Evolutionary conservation across 2,113 vertebrate species (phyloP).

Genomic region (Callipepla californica): DNA sequence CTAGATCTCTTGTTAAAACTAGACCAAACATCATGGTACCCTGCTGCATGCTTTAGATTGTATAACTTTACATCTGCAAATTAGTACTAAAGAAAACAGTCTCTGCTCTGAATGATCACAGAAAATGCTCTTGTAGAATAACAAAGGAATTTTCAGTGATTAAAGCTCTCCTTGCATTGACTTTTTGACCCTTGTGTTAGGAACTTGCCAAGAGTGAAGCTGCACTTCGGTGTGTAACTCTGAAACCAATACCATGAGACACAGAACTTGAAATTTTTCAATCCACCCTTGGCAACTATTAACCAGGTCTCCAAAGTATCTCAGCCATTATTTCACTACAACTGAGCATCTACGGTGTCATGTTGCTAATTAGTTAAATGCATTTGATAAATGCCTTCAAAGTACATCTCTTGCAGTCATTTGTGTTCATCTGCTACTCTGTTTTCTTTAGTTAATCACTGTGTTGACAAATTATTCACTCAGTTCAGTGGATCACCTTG

Average conservation of each 20-base stretch:
- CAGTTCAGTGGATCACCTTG: neutral
- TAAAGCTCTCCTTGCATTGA: neutral
- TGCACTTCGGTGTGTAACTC: neutral
- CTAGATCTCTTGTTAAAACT: neutral
- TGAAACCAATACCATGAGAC: accelerated
- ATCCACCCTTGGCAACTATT: neutral
- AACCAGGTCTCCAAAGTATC: neutral
- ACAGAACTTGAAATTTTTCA: neutral
- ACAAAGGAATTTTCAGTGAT: neutral
- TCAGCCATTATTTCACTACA: neutral
- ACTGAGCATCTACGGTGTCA: neutral
- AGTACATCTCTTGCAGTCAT: neutral
- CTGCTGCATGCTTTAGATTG: neutral
- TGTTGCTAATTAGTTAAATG: neutral
- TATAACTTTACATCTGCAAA: neutral
- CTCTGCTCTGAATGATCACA: neutral
- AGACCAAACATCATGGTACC: neutral
- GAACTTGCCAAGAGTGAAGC: neutral
- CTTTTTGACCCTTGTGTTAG: neutral
- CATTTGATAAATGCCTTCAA: neutral
- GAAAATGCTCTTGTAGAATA: neutral
- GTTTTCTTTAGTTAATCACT: neutral
- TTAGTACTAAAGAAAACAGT: neutral
- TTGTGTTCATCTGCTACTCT: neutral
- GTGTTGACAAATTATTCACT: neutral